Conservation (phyloP, 2,888 invertebrate genomes). For the Heteromyza rotundicornis region DNA sequence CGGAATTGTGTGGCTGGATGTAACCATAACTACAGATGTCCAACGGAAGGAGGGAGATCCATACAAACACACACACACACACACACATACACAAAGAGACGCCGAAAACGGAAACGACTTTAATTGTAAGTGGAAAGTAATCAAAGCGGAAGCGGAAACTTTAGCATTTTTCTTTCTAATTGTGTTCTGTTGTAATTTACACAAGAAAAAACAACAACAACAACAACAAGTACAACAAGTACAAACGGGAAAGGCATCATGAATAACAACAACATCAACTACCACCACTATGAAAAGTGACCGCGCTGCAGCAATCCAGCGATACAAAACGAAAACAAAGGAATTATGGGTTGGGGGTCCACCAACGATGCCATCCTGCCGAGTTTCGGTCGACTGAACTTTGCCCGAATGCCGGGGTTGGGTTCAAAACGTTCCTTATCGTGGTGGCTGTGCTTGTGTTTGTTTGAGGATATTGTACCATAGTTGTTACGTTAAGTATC, state of each 20-base stretch:
- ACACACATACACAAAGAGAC: background rate
- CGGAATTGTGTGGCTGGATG: too few relatives aligned
- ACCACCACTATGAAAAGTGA: slow-evolving; percentile 7
- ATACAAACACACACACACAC: too few relatives aligned
- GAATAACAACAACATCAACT: slow-evolving; percentile 12
- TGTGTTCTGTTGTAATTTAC: slow-evolving; percentile 26
- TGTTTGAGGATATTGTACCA: background rate
- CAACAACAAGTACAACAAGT: slow-evolving; percentile 10
- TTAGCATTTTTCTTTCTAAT: slow-evolving; percentile 26
- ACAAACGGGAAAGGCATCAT: too few relatives aligned
- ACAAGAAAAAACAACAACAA: slow-evolving; percentile 17
- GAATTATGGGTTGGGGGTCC: background rate
- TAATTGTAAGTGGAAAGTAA: slow-evolving; percentile 23
- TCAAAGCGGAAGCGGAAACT: slow-evolving; percentile 34
- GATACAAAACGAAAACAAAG: background rate
- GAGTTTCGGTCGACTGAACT: slow-evolving; percentile 24
- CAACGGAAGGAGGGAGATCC: too few relatives aligned
- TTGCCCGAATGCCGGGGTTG: slow-evolving; percentile 16
- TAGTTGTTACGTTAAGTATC: background rate
- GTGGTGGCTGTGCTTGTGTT: background rate
- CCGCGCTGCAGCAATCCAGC: background rate
- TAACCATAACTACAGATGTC: too few relatives aligned
- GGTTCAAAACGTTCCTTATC: background rate
- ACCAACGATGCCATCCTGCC: slow-evolving; percentile 18
- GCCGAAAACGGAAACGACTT: background rate